A percentile compares a stretch with the other conserved stretches of the same genome.
Evolutionary conservation across 2,888 invertebrate species (phyloP).

Genomic region (Caenorhabditis drosophilae): DNA sequence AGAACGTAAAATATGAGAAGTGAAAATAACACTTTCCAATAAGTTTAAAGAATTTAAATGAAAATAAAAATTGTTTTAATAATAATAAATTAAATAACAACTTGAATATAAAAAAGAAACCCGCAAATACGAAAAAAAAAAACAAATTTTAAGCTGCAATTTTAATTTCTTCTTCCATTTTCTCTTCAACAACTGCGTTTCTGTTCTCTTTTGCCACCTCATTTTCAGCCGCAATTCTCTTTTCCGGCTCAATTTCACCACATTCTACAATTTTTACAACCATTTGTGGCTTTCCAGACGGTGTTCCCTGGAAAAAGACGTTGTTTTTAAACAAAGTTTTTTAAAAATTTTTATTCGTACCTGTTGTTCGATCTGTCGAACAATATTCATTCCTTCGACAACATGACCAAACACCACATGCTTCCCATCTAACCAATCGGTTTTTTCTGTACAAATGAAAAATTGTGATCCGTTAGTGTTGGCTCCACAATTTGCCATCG

Average conservation of each 20-base stretch:
- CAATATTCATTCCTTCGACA: constrained; percentile 73
- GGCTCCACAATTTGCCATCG: constrained; percentile 97
- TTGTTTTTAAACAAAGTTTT: neutral
- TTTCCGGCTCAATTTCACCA: constrained; percentile 54
- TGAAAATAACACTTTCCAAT: too few species aligned
- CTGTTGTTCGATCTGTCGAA: constrained; percentile 64
- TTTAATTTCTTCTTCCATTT: constrained; percentile 12
- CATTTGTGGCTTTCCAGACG: constrained; percentile 65
- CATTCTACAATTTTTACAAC: constrained; percentile 62
- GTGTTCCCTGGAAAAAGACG: constrained; percentile 53
- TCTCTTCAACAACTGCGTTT: constrained; percentile 13
- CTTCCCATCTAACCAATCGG: constrained; percentile 84
- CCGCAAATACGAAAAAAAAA: neutral
- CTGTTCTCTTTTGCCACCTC: constrained; percentile 12
- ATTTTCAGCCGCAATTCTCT: constrained; percentile 37
- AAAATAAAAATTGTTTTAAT: constrained; percentile 5
- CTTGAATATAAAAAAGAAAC: neutral
- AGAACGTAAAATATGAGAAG: constrained; percentile 1
- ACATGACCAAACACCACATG: constrained; percentile 98
- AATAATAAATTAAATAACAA: neutral
- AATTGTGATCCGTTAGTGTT: constrained; percentile 97
- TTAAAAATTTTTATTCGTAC: constrained; percentile 7
- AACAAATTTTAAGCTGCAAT: neutral
- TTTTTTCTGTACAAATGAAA: constrained; percentile 82
- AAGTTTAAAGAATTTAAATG: constrained; percentile 6